A percentile compares a stretch with the other conserved stretches of the same genome.
Conservation (phyloP, 1,140 invertebrate genomes). For the Gonatopus flavifemur region DNA sequence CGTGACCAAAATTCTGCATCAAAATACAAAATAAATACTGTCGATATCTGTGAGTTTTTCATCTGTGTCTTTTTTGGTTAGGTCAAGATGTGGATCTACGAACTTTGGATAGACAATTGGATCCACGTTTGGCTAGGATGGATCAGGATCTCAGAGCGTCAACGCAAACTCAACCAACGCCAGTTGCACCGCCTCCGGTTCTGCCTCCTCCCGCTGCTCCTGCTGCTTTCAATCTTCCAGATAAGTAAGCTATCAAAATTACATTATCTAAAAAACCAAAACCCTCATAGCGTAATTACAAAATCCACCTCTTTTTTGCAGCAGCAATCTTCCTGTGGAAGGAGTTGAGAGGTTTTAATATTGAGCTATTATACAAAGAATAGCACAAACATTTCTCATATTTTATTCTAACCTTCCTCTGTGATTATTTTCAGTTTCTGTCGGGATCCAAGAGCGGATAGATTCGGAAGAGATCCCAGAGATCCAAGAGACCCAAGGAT, state of each 20-base stretch:
- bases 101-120: conserved; percentile 57
- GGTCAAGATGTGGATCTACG: conserved; percentile 66
- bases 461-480: conserved; percentile 63
- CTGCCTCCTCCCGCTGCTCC: conserved; percentile 41
- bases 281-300: conserved; percentile 14
- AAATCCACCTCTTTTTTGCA: conserved; percentile 36
- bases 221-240: conserved; percentile 42
- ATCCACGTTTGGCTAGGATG: conserved; percentile 58
- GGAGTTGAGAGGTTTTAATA: conserved; percentile 51
- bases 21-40: no score
- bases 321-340: conserved; percentile 53
- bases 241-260: conserved; percentile 43
- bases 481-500: conserved; percentile 67
- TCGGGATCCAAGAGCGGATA: conserved; percentile 59
- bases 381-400: no score
- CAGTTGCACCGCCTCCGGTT: conserved; percentile 59
- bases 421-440: conserved; percentile 48
- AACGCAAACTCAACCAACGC: conserved; percentile 56
- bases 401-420: no score
- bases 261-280: neutral
- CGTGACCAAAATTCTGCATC: no score
- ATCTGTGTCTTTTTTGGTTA: no score
- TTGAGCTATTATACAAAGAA: no score
- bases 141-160: conserved; percentile 68
- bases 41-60: no score